Evolutionary conservation across 53 echinoderm and acorn worm species (phyloP).

Genomic region (Stichopus horrens): DNA sequence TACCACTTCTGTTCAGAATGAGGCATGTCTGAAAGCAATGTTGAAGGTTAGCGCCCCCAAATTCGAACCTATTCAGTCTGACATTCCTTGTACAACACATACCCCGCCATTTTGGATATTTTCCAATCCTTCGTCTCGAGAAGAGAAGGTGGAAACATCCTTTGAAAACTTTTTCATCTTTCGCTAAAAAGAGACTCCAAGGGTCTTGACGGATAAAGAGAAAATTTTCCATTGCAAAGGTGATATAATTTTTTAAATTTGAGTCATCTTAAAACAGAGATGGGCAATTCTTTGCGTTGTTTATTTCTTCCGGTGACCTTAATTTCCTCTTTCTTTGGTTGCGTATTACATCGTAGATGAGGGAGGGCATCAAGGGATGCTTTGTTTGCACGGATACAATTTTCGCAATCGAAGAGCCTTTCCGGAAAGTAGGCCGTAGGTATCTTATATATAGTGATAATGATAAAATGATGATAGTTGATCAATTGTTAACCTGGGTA

Average conservation of each 20-base stretch:
- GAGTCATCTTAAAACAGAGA: neutral
- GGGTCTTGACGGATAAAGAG: neutral
- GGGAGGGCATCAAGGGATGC: slow-evolving; percentile 17
- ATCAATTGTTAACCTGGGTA: too few species aligned
- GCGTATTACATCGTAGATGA: slow-evolving; percentile 29
- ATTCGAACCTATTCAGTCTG: neutral
- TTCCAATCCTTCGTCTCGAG: slow-evolving; percentile 20
- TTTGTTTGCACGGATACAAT: slow-evolving; percentile 29
- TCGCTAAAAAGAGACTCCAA: neutral
- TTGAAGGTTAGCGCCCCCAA: neutral
- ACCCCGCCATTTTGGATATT: slow-evolving; percentile 40
- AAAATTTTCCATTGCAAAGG: slow-evolving; percentile 1
- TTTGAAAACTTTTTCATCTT: slow-evolving; percentile 30
- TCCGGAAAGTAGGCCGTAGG: neutral
- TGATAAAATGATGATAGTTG: too few species aligned
- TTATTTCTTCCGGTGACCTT: slow-evolving; percentile 23
- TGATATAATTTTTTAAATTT: neutral
- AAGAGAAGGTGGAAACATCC: slow-evolving; percentile 44
- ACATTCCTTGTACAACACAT: slow-evolving; percentile 23
- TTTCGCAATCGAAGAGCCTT: neutral
- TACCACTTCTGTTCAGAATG: too few species aligned
- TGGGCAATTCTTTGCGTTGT: slow-evolving; percentile 18
- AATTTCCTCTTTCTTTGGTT: slow-evolving; percentile 22
- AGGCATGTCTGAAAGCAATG: neutral
- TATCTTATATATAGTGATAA: too few species aligned